Base-by-base conservation (phyloP, 2,113 vertebrate genomes). In the Circaetus gallicus region DNA sequence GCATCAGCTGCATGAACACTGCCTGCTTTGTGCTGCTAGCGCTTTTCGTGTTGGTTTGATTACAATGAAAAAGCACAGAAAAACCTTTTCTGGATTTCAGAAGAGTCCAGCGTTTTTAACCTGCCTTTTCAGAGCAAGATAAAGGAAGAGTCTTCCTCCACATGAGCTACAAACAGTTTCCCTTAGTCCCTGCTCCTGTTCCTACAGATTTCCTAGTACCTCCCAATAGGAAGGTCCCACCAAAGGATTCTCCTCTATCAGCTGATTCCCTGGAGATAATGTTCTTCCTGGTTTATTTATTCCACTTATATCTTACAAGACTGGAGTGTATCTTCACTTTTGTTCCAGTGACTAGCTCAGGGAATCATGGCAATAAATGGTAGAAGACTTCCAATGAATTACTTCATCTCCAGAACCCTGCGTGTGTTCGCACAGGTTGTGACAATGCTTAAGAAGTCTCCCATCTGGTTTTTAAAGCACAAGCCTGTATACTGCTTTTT, bases 1-100 rank as follows among this genome's bases (percentile, higher is more conserved):
- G 36, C n/a, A 28, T 13, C n/a, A 25, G 24, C 34, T 69, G 49
- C 56, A 18, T 0, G 0, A 52, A 14, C 31, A 19, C 79, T 28
- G 43, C 43, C 63, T 38, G 17, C 11, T 42, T 45, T 19, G 52
- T 34, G 34, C 36, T 47, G 38, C 69, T 59, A 6, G 16, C 6
- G 4, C 49, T 69, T 38, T 67, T 65, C 28, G 18, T 1, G 2
- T 21, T 67, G 38, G 21, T 58, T 84, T 1, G 1, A 16, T 53
- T 16, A n/a, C 17, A 84, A 71, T 13, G 24, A 62, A 53, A 79
- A 66, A 49, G 34, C 31, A 72, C 9, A 58, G 36, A 14, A 42
- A 70, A 71, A 1, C 2, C 19, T 18, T 15, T 52, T 24, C 19
- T 18, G 31, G 21, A 61, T 59, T 95, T 69, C 16, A 9, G 17